Base-by-base conservation (phyloP, 2,888 invertebrate genomes). In the Epistrophella euchroma region DNA sequence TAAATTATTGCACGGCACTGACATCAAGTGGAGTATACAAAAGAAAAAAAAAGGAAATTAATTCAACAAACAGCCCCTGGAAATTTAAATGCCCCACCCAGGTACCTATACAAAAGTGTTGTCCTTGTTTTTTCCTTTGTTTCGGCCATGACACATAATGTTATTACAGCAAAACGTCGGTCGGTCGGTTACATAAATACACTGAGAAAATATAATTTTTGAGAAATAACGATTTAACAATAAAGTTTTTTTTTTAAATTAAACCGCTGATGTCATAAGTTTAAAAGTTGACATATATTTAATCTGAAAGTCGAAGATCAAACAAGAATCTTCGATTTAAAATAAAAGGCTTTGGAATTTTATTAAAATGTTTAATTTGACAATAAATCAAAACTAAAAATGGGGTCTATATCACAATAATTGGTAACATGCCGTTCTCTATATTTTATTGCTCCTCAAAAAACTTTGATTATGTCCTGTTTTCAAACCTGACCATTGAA, bases 51-150 rank as follows among this genome's bases (percentile, higher is more conserved):
- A n/a, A 40, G 50, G 43, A 75, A 52, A 45, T 40, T 37, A 56
- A 40, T 37, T 22, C 50, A 62, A 60, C 68, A 75, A 85, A 85
- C 74, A 85, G 76, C 76, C 80, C 72, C 72, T 68, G 85, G 80
- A 85, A 76, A 62, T 52, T 60, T 37, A 64, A 74, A 35, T n/a
- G 66, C 75, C 68, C 62, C 47, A 72, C 84, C 80, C 62, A 68
- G 52, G 45, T 60, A 80, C 9, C 22, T 45, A 28, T 19, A 45
- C 19, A 15, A 60, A 37, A 17, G 10, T 68, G 37, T 37, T 77
- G 73, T 77, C 73, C 73, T 81, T 70, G 56, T 62, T 55, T 50
- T 10, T 10, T 35, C 40, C 68, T 80, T 66, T 72, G 62, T 73
- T 70, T 77, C 19, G 70, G 35, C 64, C 19, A 47, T 78, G 64